A percentile compares a stretch with the other conserved stretches of the same genome.
Evolutionary conservation across 2,888 invertebrate species (phyloP).

Genomic region (Lacanobia wlatinum): DNA sequence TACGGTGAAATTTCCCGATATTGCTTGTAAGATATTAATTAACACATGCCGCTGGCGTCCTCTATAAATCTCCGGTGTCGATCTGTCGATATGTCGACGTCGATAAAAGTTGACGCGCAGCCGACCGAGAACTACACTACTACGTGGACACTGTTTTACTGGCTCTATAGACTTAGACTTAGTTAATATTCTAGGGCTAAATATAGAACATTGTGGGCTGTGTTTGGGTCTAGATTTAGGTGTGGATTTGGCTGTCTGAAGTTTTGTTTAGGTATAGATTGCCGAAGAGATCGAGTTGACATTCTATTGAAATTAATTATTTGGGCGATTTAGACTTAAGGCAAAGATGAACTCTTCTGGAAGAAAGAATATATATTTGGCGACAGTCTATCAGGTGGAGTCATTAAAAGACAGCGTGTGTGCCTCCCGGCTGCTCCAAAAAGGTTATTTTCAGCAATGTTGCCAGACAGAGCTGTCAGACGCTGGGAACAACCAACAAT

Average conservation of each 20-base stretch:
- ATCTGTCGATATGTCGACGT: constrained; percentile 76
- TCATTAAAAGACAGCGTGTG: too few relatives aligned
- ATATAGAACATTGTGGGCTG: constrained; percentile 41
- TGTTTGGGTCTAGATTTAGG: constrained; percentile 21
- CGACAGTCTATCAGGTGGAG: too few relatives aligned
- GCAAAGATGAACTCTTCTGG: background rate
- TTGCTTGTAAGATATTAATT: constrained; percentile 83
- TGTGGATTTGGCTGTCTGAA: background rate
- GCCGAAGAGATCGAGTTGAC: background rate
- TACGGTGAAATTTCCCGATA: constrained; percentile 62
- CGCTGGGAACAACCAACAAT: too few relatives aligned
- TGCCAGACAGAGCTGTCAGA: too few relatives aligned
- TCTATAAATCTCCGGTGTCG: constrained; percentile 84
- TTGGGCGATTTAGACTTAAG: background rate
- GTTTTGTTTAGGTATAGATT: background rate
- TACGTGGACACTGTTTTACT: constrained; percentile 63
- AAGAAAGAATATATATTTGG: background rate
- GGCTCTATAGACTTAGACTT: constrained; percentile 44
- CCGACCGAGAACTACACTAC: constrained; percentile 62
- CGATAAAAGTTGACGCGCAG: constrained; percentile 72
- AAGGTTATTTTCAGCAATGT: too few relatives aligned
- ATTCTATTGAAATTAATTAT: background rate
- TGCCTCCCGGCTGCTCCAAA: too few relatives aligned
- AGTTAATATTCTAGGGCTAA: constrained; percentile 56
- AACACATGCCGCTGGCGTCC: constrained; percentile 81